phyloP scores from a whole-genome alignment of 2,797 vertebrate genomes.

The Hapalemur alaotrensis region DNA sequence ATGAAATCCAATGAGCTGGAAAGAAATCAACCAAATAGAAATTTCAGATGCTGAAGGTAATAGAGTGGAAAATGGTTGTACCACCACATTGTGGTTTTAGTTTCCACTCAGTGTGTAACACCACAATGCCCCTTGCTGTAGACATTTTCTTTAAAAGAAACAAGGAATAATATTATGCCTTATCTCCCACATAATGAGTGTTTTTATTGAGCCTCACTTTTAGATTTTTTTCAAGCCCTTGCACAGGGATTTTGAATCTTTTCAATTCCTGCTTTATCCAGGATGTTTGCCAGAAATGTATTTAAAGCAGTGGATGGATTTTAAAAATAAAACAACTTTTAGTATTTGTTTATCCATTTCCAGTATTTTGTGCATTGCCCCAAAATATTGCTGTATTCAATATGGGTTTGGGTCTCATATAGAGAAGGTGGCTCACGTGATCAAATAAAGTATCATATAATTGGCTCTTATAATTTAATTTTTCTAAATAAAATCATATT shows the following conservation, averaged over 20 bases:
- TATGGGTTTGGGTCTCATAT: background rate
- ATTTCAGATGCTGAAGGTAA: background rate
- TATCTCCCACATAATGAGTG: background rate
- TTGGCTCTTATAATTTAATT: background rate
- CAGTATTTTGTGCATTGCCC: background rate
- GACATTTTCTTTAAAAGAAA: background rate
- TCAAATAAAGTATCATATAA: background rate
- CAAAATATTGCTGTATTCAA: background rate
- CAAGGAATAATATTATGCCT: background rate
- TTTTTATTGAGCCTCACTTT: background rate
- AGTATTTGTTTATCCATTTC: background rate
- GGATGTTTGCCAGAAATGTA: slow-evolving; percentile 30
- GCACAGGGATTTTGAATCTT: slow-evolving; percentile 28
- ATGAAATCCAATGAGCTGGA: background rate
- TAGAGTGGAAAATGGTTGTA: background rate
- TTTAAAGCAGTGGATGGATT: slow-evolving; percentile 32
- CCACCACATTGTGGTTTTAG: background rate
- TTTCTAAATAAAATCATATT: background rate
- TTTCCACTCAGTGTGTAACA: background rate
- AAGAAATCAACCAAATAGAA: background rate
- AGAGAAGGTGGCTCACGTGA: background rate
- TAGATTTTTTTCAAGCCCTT: background rate
- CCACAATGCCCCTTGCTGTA: background rate
- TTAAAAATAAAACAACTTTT: slow-evolving; percentile 36
- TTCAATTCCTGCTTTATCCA: background rate